phyloP scores from a whole-genome alignment of 2,888 invertebrate genomes.

The Neelides folsomi region DNA sequence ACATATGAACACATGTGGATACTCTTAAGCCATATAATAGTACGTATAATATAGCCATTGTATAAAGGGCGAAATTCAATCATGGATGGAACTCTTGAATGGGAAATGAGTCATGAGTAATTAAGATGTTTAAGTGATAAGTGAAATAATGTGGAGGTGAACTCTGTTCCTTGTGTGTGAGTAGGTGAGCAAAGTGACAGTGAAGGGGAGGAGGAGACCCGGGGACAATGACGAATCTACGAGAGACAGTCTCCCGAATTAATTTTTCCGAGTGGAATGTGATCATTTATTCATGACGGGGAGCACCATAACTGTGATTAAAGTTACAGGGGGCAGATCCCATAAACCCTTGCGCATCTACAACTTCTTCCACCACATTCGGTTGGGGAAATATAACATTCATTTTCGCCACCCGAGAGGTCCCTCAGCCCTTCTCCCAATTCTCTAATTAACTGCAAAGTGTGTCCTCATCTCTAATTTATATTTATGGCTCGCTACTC shows the following conservation, averaged over 20 bases:
- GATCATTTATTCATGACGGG: slow-evolving; percentile 34
- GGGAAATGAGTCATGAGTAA: too few species aligned
- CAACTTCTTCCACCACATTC: too few species aligned
- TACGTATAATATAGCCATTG: too few species aligned
- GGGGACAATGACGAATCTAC: slow-evolving; percentile 33
- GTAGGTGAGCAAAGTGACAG: slow-evolving; percentile 5
- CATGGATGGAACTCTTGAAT: too few species aligned
- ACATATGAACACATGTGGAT: too few species aligned
- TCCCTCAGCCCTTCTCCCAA: slow-evolving; percentile 33
- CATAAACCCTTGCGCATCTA: slow-evolving; percentile 2
- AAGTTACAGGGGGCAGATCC: slow-evolving; percentile 33
- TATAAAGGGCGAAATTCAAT: too few species aligned
- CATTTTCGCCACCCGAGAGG: neutral
- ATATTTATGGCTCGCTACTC: slow-evolving; percentile 16
- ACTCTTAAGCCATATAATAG: too few species aligned
- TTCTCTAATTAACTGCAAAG: slow-evolving; percentile 34
- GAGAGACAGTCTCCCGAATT: slow-evolving; percentile 34
- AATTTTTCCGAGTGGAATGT: slow-evolving; percentile 34
- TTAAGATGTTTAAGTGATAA: neutral
- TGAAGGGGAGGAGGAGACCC: neutral
- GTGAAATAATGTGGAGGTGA: neutral
- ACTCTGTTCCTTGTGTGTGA: neutral
- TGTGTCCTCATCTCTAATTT: slow-evolving; percentile 34
- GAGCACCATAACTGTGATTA: slow-evolving; percentile 34
- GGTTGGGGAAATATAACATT: neutral